These are phyloP conservation scores for Bradynema listronoti DNA, from an alignment of 1,140 invertebrate species.

Conservation along the genomic window DNA sequence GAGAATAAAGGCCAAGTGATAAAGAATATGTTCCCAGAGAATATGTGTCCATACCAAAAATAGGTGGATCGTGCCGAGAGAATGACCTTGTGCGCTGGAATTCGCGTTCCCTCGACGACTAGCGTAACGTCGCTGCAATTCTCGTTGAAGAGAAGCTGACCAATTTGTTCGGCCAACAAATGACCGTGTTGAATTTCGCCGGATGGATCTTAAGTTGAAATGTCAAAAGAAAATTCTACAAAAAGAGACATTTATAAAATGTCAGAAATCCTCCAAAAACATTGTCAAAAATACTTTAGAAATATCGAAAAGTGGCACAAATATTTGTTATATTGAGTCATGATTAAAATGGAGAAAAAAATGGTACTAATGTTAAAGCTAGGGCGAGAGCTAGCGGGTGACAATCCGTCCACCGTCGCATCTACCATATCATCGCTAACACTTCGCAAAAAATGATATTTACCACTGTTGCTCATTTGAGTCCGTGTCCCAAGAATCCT, in stretches of 20 bases:
- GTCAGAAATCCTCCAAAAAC: no score
- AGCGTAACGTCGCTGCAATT: slow-evolving; percentile 86
- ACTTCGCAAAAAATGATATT: slow-evolving; percentile 12
- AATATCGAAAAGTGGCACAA: no score
- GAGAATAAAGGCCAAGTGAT: neutral
- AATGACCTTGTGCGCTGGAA: slow-evolving; percentile 81
- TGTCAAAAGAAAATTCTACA: no score
- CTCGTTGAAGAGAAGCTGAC: slow-evolving; percentile 72
- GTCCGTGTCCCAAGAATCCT: neutral
- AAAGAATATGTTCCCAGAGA: neutral
- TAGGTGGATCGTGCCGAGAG: slow-evolving; percentile 87
- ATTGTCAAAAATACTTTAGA: no score
- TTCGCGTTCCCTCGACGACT: slow-evolving; percentile 72
- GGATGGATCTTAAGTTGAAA: slow-evolving; percentile 16
- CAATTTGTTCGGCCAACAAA: slow-evolving; percentile 70
- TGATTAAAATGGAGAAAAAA: no score
- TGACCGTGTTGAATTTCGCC: slow-evolving; percentile 19
- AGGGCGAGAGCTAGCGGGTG: neutral
- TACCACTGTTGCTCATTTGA: slow-evolving; percentile 3
- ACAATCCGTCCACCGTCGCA: neutral
- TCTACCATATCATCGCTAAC: neutral
- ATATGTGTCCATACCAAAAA: slow-evolving; percentile 67
- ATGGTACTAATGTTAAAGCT: neutral
- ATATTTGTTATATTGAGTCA: no score
- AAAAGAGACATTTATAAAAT: no score